These are phyloP conservation scores for Tetragonisca angustula DNA, from an alignment of 2,888 invertebrate genomes.

Conservation along the genomic window DNA sequence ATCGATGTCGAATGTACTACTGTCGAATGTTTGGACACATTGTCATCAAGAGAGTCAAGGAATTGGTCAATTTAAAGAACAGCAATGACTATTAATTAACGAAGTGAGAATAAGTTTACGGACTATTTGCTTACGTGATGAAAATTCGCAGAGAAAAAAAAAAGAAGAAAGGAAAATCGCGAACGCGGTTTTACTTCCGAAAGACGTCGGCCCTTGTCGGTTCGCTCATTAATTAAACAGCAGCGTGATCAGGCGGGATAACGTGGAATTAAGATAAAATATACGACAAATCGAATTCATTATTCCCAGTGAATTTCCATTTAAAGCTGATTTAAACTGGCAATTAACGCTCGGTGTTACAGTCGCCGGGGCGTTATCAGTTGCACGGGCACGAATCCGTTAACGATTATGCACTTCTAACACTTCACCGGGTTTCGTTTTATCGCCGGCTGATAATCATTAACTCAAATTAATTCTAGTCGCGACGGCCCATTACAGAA, in stretches of 20 bases:
- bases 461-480: conserved; percentile 52
- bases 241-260: background rate
- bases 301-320: conserved; percentile 9
- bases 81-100: no score
- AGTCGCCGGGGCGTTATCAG: conserved; percentile 29
- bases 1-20: no score
- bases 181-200: no score
- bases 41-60: no score
- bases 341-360: conserved; percentile 34
- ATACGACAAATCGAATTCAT: conserved; percentile 11
- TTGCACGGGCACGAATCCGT: conserved; percentile 17
- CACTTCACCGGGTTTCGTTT: conserved; percentile 37
- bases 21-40: no score
- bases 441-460: conserved; percentile 47
- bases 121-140: no score
- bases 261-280: background rate
- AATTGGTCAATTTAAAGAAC: no score
- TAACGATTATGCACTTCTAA: conserved; percentile 45
- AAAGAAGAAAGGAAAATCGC: background rate
- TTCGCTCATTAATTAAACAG: background rate
- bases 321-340: conserved; percentile 40
- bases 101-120: no score
- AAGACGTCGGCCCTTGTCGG: background rate
- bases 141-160: background rate
- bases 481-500: conserved; percentile 36